Evolutionary conservation across 2,797 vertebrate species (phyloP).

Genomic region (Lagocephalus sceleratus): DNA sequence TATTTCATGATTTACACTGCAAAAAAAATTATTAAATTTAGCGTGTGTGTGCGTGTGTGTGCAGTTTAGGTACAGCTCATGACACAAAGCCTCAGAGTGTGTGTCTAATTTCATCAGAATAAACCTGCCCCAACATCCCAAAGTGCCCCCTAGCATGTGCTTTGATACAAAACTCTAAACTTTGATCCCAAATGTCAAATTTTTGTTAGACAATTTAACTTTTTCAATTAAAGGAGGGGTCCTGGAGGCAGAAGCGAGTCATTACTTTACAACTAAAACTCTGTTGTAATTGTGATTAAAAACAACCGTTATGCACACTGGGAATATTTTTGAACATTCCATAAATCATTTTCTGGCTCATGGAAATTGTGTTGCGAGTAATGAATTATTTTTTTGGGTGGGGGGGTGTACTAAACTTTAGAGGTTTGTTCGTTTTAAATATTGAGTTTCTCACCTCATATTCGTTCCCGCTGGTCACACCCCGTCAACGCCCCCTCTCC

Average conservation of each 20-base stretch:
- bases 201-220: constrained; percentile 47
- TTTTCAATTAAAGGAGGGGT: constrained; percentile 61
- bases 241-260: constrained; percentile 56
- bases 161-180: constrained; percentile 45
- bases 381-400: constrained; percentile 41
- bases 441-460: constrained; percentile 22
- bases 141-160: constrained; percentile 23
- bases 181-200: constrained; percentile 56
- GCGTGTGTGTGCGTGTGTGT: background rate
- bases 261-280: constrained; percentile 63
- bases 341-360: constrained; percentile 55
- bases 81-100: constrained; percentile 12
- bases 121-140: constrained; percentile 30
- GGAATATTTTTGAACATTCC: constrained; percentile 54
- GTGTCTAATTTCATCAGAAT: constrained; percentile 10
- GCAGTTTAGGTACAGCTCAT: constrained; percentile 8
- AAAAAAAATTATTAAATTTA: background rate
- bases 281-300: constrained; percentile 63
- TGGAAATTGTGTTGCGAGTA: constrained; percentile 45
- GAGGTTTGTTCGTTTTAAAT: constrained; percentile 35
- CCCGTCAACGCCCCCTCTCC: constrained; percentile 26
- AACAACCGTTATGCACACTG: constrained; percentile 53
- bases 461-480: constrained; percentile 23
- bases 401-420: constrained; percentile 43
- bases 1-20: background rate